Evolutionary conservation across 92 coral and sea anemone species (phyloP).

Genomic region (Actinostola sp.): DNA sequence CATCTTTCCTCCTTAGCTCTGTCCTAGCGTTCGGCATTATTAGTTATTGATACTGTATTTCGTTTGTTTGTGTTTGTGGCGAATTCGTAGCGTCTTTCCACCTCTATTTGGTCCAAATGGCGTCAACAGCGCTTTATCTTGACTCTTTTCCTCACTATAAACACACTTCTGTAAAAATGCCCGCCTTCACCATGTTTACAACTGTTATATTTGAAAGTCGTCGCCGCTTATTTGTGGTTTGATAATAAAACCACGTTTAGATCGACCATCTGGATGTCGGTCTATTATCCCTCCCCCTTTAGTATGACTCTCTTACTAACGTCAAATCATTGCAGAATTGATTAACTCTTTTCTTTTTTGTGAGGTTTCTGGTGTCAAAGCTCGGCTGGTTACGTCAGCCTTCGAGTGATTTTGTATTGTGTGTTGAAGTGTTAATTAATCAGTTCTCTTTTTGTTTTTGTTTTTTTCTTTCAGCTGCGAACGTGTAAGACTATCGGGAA

Average conservation of each 20-base stretch:
- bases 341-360: background rate
- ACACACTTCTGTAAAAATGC: background rate
- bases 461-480: slow-evolving; percentile 71
- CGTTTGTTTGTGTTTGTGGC: slow-evolving; percentile 12
- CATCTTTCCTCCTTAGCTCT: too few species aligned
- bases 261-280: too few species aligned
- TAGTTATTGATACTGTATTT: background rate
- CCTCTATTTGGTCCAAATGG: background rate
- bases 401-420: background rate
- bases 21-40: background rate
- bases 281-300: too few species aligned
- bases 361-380: background rate
- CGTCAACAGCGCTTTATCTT: background rate
- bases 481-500: slow-evolving; percentile 86
- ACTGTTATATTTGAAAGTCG: too few species aligned
- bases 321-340: too few species aligned
- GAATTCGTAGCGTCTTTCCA: background rate
- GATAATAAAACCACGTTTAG: too few species aligned
- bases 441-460: slow-evolving; percentile 4
- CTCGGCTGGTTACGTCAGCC: background rate
- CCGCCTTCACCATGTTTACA: background rate
- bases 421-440: background rate
- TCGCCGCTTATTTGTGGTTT: too few species aligned
- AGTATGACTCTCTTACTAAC: too few species aligned
- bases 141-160: background rate